Base-by-base conservation (phyloP, 2,113 vertebrate genomes). In the Osmerus eperlanus region DNA sequence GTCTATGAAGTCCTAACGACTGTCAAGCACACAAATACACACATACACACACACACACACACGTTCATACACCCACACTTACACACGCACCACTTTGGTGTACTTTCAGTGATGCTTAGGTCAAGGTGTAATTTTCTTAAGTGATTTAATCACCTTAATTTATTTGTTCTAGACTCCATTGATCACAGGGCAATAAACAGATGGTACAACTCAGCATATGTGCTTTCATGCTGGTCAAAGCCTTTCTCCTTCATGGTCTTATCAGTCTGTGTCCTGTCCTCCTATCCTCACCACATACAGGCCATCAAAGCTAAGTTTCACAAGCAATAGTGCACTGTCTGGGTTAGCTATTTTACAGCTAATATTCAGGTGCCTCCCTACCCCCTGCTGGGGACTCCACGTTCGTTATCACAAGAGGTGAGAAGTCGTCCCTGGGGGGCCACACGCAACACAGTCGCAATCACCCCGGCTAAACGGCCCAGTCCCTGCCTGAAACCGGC, bases 371-470 rank as follows among this genome's bases (percentile, higher is more conserved):
- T 79, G 81, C 69, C 64, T 65, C 75, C 80, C 81, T 85, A 64
- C 63, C 73, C 78, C 69, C 81, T n/a, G 21, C 41, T 54, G 3
- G 66, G 82, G 81, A 84, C 72, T 85, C 85, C 87, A 78, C 77
- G 67, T 60, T 81, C 74, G 76, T 81, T 77, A 72, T 79, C 82
- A 80, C 76, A 58, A 82, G 66, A 84, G 83, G 83, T 83, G 86
- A 82, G 82, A 86, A 83, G 72, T 79, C 63, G 78, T 75, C 72
- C 78, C 75, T 51, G 41, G 70, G 80, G 76, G 78, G 76, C 63
- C 80, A 85, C 78, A 80, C 76, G 74, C 78, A 81, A 70, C 77
- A 71, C 78, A 72, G 78, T 78, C 54, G 65, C 76, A 64, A 75
- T 86, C 77, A 76, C 68, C 72, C 71, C 78, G 60, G 65, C 72